Evolutionary conservation across 2,113 vertebrate genomes (phyloP), one percentile per base, ranked within the genome.

Genomic region (Ceyx margarethae): DNA sequence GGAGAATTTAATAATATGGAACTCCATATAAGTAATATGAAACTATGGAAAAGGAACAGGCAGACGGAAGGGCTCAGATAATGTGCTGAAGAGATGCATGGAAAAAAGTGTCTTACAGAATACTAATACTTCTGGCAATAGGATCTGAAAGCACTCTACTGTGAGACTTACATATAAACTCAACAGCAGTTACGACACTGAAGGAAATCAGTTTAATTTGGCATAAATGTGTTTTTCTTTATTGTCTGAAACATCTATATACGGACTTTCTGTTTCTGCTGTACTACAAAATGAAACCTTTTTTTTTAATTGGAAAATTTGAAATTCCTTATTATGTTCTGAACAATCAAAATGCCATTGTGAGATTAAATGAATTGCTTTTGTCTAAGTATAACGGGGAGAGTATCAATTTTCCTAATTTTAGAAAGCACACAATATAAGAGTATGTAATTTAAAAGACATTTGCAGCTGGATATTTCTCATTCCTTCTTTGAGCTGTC

Each of bases 391-490:
- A 33, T 74, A 82, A 61, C 13, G 17, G 26, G 6, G 10, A 93
- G 18, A 11, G 20, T 69, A 84, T 10, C 6, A 81, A 78, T 95
- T 83, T 93, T 94, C 58, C 69, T 78, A 84, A 78, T 91, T 86
- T 93, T 93, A 93, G 69, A 88, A 93, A 61, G 53, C 33, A 71
- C 20, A 33, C 7, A 43, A 14, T 64, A 46, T 79, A 91, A 61
- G 23, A 7, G 15, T 81, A 81, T 90, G 26, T 75, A 95, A 95
- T 95, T 96, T 95, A 90, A 93, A 95, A 81, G 62, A 88, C 77
- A 90, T 94, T 94, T 94, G 31, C 62, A 76, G 35, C 33, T 95
- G 80, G 78, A 79, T 90, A 69, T 89, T 95, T 91, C 76, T 35
- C 57, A 94, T 1, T 72, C 66, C 35, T 93, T 86, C 58, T 58